Evolutionary conservation across 2,888 invertebrate genomes (phyloP).

Genomic region (Empis stercorea): DNA sequence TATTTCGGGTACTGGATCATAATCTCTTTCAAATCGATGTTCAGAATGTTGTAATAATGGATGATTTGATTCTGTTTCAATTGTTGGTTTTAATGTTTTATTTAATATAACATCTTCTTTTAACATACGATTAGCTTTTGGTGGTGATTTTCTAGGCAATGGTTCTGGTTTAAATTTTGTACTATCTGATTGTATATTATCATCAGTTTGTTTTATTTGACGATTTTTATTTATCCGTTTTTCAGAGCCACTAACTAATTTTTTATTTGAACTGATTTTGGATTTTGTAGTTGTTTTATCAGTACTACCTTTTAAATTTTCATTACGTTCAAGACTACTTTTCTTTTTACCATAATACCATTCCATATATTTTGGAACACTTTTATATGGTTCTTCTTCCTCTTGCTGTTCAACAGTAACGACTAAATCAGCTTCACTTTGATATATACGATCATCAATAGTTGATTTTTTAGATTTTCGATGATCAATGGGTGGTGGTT

Average conservation of each 20-base stretch:
- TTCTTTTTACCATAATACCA: conserved; percentile 56
- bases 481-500: conserved; percentile 23
- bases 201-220: conserved; percentile 24
- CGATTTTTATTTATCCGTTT: conserved; percentile 25
- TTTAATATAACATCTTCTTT: conserved; percentile 42
- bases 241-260: conserved; percentile 17
- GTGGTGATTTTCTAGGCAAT: conserved; percentile 32
- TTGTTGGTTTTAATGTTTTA: conserved; percentile 37
- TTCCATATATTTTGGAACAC: conserved; percentile 60
- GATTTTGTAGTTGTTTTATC: conserved; percentile 19
- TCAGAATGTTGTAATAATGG: conserved; percentile 66
- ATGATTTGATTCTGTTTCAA: conserved; percentile 46
- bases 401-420: conserved; percentile 20
- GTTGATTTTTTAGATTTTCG: conserved; percentile 23
- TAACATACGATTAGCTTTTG: conserved; percentile 27
- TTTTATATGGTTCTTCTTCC: conserved; percentile 28
- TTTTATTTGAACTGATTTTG: conserved; percentile 13
- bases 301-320: conserved; percentile 23
- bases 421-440: conserved; percentile 36
- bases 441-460: conserved; percentile 21
- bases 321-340: conserved; percentile 18
- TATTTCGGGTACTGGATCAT: conserved; percentile 35
- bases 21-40: conserved; percentile 57
- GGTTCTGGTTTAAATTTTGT: conserved; percentile 36
- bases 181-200: conserved; percentile 31